Evolutionary conservation across 2,113 vertebrate genomes (phyloP), one percentile per base, ranked within the genome.

Genomic region (Dipodomys stephensi): DNA sequence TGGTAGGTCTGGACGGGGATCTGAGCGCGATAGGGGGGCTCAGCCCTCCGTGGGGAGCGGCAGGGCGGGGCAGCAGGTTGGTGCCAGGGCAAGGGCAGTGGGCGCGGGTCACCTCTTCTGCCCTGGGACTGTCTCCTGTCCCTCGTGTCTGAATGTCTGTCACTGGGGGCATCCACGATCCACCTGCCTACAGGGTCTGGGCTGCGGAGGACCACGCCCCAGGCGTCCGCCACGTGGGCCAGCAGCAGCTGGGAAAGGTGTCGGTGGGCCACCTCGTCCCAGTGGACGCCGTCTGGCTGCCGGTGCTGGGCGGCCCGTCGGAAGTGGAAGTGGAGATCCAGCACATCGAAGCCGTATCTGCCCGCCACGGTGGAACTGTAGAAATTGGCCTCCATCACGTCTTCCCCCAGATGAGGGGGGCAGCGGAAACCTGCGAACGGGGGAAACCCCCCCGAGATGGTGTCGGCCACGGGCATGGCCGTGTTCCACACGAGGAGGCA

Each of bases 311-410:
- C 88, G 0, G 97, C 97, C 3, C 98, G 97, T 82, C 98, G 97
- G 94, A 99, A 99, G 79, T 97, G 97, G 92, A 97, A 99, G 88
- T 98, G 98, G 27, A 99, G 97, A 95, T 99, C 98, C 92, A 98
- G 87, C 84, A 98, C 98, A 0, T 99, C 98, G 12, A 98, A 87
- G 28, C 97, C 95, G 1, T 97, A 97, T 12, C 93, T 60, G 8
- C 93, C 28, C 0, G 99, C 99, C 94, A 98, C 91, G 0, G 71
- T 83, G 0, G 97, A 93, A 1, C 98, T 97, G 32, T 97, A 98
- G 92, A 98, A 99, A 96, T 98, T 98, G 2, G 98, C 98, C 73
- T 98, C 98, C 0, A 99, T 96, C n/a, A 99, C 97, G 6, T 98
- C 98, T 0, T 90, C 83, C 6, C 97, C 97, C 62, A 99, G 89